phyloP scores from a whole-genome alignment of 2,797 vertebrate genomes.

The Dendrocincla fuliginosa region DNA sequence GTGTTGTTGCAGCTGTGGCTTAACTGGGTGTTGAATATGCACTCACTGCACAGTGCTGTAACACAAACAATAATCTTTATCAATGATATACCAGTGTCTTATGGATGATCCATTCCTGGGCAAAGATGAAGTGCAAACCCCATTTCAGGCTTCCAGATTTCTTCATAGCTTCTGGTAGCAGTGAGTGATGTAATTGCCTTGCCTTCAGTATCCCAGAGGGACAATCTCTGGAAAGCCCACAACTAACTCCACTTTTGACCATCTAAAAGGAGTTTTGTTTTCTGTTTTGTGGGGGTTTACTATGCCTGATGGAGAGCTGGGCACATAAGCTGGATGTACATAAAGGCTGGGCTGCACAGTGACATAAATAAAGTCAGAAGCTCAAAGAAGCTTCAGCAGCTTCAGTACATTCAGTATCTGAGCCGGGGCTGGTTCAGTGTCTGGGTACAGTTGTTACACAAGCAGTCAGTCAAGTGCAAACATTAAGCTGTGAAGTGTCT shows the following conservation, averaged over 20 bases:
- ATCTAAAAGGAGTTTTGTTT: not conserved
- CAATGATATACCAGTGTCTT: not conserved
- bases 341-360: not conserved
- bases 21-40: not conserved
- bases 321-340: not conserved
- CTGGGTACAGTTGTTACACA: not conserved
- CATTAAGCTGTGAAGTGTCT: conserved; percentile 4
- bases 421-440: not conserved
- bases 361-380: not conserved
- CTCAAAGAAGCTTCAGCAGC: not conserved
- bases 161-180: not conserved
- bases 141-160: not conserved
- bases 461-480: conserved; percentile 21
- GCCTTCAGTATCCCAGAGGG: not conserved
- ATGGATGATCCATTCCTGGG: not conserved
- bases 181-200: not conserved
- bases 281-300: not conserved
- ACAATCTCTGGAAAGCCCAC: not conserved
- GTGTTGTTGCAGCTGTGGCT: not conserved
- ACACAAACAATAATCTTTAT: not conserved
- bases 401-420: not conserved
- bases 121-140: not conserved
- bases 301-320: not conserved
- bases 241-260: not conserved
- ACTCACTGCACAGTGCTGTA: not conserved